Evolutionary conservation across 2,888 invertebrate species (phyloP).

Genomic region (Zele albiditarsus): DNA sequence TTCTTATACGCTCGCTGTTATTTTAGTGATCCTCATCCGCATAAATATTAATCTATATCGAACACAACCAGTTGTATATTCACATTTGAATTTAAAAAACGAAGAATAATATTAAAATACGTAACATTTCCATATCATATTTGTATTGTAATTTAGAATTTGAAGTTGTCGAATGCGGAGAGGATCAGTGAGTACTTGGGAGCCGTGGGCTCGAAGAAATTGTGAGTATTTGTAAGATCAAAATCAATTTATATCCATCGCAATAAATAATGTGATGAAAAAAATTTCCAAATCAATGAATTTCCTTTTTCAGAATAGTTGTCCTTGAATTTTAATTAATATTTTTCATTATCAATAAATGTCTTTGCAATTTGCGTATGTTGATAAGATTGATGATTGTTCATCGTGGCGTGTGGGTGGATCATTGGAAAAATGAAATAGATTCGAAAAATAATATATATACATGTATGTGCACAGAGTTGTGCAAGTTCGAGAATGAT

Average conservation of each 20-base stretch:
- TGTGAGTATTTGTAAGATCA: constrained; percentile 58
- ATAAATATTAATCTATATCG: not conserved
- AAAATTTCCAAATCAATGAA: no score
- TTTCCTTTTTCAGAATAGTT: not conserved
- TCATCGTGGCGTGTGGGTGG: not conserved
- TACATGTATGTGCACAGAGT: no score
- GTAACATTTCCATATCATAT: no score
- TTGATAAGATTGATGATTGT: not conserved
- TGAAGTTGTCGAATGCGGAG: constrained; percentile 59
- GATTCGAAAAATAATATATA: not conserved
- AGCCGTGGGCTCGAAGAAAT: constrained; percentile 64
- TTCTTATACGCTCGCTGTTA: constrained; percentile 20
- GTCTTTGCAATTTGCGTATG: not conserved
- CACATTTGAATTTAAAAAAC: no score
- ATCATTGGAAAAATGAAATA: not conserved
- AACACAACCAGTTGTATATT: no score
- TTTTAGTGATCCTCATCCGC: not conserved
- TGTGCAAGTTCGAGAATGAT: not conserved
- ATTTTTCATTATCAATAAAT: not conserved
- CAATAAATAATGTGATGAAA: not conserved
- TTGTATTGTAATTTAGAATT: not conserved
- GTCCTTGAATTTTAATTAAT: not conserved
- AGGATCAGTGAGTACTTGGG: constrained; percentile 66
- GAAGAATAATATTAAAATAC: no score
- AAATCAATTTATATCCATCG: not conserved